phyloP scores from a whole-genome alignment of 2,888 invertebrate genomes.

The Torymus aiolomorphi region DNA sequence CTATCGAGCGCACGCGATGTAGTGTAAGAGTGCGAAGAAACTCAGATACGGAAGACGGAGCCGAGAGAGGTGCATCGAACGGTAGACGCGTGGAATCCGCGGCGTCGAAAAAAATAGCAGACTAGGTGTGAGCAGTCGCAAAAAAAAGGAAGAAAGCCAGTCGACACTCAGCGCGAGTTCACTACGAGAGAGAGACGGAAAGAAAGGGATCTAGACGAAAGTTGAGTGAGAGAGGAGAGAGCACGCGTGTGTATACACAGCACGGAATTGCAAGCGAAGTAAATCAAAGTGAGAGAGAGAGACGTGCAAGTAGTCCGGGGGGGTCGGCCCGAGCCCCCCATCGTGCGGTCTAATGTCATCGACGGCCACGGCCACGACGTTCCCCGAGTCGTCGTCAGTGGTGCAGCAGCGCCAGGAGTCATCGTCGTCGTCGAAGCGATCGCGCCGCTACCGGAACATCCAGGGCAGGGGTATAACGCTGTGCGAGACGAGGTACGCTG shows the following conservation, averaged over 20 bases:
- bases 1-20: too few species aligned
- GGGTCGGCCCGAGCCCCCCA: slow-evolving; percentile 40
- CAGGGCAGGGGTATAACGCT: slow-evolving; percentile 41
- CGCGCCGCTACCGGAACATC: slow-evolving; percentile 42
- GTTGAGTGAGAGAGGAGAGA: too few species aligned
- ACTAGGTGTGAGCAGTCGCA: too few species aligned
- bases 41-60: too few species aligned
- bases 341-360: slow-evolving; percentile 51
- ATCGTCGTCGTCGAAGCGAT: not conserved
- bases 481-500: slow-evolving; percentile 28
- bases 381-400: not conserved
- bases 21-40: too few species aligned
- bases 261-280: not conserved
- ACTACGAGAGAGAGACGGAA: not conserved
- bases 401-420: slow-evolving; percentile 2
- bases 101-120: too few species aligned
- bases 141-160: too few species aligned
- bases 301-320: slow-evolving; percentile 12
- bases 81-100: too few species aligned
- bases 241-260: not conserved
- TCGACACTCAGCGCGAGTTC: too few species aligned
- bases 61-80: too few species aligned
- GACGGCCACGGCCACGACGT: slow-evolving; percentile 24
- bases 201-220: not conserved
- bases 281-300: not conserved